These are phyloP conservation scores for Aramus guarauna DNA, from an alignment of 2,113 vertebrate species.

Conservation along the genomic window DNA sequence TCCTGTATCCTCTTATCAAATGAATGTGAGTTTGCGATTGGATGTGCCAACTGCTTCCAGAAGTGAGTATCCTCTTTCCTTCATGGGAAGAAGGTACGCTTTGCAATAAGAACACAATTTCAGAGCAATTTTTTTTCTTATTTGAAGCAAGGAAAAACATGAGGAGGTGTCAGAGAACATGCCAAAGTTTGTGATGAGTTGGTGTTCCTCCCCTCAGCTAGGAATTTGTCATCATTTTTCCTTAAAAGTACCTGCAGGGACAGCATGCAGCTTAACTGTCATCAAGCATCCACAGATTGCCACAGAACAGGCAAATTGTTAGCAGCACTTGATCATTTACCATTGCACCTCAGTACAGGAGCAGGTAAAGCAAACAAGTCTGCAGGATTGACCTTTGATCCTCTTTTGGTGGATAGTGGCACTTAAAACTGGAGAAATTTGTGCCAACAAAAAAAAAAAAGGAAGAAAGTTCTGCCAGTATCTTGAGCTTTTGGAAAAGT, in stretches of 20 bases:
- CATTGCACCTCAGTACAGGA: neutral
- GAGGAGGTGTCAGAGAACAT: neutral
- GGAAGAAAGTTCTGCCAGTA: neutral
- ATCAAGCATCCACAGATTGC: neutral
- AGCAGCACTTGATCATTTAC: neutral
- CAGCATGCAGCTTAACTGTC: neutral
- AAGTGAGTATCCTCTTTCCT: neutral
- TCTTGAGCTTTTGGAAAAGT: neutral
- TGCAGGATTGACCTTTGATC: neutral
- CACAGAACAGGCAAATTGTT: neutral
- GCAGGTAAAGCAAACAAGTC: neutral
- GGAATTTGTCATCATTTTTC: neutral
- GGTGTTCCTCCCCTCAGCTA: neutral
- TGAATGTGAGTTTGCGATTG: neutral
- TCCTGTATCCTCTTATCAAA: neutral
- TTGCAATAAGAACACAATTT: neutral
- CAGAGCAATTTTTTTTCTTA: neutral
- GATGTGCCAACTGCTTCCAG: neutral
- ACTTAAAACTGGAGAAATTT: neutral
- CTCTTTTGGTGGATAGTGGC: neutral
- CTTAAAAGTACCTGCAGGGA: neutral
- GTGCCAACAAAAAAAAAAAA: neutral
- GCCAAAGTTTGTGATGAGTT: neutral
- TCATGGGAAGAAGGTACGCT: neutral
- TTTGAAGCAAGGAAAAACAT: neutral